Evolutionary conservation across 2,797 vertebrate genomes (phyloP).

Genomic region (Anabas testudineus): DNA sequence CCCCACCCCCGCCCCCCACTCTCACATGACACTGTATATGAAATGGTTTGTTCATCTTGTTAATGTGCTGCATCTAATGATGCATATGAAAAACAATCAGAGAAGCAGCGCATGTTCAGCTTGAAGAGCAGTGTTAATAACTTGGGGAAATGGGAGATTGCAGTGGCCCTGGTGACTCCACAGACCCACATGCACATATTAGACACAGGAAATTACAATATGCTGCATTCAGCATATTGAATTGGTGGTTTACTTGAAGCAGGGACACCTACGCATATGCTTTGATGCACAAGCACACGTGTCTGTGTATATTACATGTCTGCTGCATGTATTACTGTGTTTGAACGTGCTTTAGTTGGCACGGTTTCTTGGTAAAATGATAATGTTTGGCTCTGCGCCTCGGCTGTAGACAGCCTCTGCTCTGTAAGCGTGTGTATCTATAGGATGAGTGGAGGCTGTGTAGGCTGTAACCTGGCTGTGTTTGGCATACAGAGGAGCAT

Average conservation of each 20-base stretch:
- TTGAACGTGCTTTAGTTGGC: neutral
- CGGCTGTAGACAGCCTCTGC: neutral
- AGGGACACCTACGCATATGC: neutral
- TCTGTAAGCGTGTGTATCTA: slow-evolving; percentile 6
- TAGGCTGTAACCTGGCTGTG: slow-evolving; percentile 36
- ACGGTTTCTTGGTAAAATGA: neutral
- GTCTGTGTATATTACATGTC: neutral
- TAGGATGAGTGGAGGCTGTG: slow-evolving; percentile 35
- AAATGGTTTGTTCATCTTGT: slow-evolving; percentile 75
- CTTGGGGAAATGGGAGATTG: slow-evolving; percentile 67
- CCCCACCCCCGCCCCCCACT: neutral
- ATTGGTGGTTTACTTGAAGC: slow-evolving; percentile 1
- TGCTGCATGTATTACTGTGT: slow-evolving; percentile 2
- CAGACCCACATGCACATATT: slow-evolving; percentile 21
- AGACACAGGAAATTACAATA: slow-evolving; percentile 56
- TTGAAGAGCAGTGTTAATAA: slow-evolving; percentile 73
- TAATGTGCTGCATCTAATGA: slow-evolving; percentile 78
- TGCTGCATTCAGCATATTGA: slow-evolving; percentile 49
- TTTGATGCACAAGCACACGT: neutral
- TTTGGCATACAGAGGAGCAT: slow-evolving; percentile 34
- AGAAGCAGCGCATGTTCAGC: slow-evolving; percentile 60
- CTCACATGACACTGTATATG: slow-evolving; percentile 51
- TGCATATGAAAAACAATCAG: slow-evolving; percentile 81
- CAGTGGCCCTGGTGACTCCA: slow-evolving; percentile 34
- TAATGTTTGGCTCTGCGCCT: neutral